Conservation (phyloP, 2,888 invertebrate species). For the Melanargia galathea region DNA sequence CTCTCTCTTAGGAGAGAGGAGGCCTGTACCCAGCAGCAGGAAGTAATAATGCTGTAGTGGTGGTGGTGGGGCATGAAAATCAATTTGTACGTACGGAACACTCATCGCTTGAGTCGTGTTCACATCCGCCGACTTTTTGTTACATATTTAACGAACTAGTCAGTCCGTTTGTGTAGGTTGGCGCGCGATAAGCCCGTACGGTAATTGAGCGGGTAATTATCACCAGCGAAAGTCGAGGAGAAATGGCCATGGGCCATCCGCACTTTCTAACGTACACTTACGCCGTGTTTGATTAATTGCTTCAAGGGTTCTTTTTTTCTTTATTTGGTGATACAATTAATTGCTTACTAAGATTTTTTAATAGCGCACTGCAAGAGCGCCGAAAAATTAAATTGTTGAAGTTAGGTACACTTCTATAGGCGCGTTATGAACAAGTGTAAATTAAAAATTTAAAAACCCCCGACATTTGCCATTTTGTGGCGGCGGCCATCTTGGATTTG, state of each 20-base stretch:
- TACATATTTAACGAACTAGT: constrained; percentile 34
- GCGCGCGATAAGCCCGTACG: constrained; percentile 32
- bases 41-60: too few relatives aligned
- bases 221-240: constrained; percentile 39
- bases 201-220: constrained; percentile 38
- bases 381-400: background rate
- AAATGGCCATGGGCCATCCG: constrained; percentile 37
- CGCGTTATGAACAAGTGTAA: too few relatives aligned
- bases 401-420: too few relatives aligned
- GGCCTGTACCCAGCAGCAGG: too few relatives aligned
- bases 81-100: constrained; percentile 13
- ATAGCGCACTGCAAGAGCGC: background rate
- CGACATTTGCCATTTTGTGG: too few relatives aligned
- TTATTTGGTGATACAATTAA: constrained; percentile 1
- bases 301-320: constrained; percentile 17
- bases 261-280: constrained; percentile 40
- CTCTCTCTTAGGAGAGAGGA: too few relatives aligned
- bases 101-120: background rate
- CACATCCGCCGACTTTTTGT: constrained; percentile 21
- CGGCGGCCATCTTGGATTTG: too few relatives aligned
- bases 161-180: constrained; percentile 11
- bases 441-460: too few relatives aligned
- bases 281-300: constrained; percentile 19
- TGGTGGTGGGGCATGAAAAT: too few relatives aligned
- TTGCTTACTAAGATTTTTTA: background rate